Base-by-base conservation (phyloP, 1,140 invertebrate genomes). In the Drosophila sturtevanti region DNA sequence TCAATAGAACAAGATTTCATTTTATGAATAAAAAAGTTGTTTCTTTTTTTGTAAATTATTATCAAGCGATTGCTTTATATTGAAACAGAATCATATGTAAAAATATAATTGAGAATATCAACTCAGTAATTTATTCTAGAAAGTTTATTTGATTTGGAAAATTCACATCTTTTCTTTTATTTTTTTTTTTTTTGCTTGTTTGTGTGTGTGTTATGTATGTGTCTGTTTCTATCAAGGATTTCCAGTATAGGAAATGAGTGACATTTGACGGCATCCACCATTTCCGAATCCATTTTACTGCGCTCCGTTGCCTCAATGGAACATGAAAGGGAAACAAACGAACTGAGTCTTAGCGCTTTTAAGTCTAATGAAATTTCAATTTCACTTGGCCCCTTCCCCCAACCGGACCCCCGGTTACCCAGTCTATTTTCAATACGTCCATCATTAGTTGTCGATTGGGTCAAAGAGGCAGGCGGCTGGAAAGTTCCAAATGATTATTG, bases 301-400 rank as follows among this genome's bases (percentile, higher is more conserved):
- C 16, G 41, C 41, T 21, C n/a, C 14, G 41, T 12, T 44, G 41
- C 14, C 16, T 44, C 6, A 5, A 18, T 10, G 41, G 7, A 61
- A 71, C 63, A 71, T 66, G 63, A 71, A 66, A 71, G 63, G 44
- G 68, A 31, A 31, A 31, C 27, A 31, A 31, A 31, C 27, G 27
- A 31, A 31, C 27, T 31, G 27, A 71, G 44, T 68, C 63, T 67
- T 38, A 38, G 12, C 41, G 16, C 41, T 48, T 48, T 48, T 48
- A 48, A 18, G 41, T 11, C 41, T 48, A 65, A 67, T 62, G 60
- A 74, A 60, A 63, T 67, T 63, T 67, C 59, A 35, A 16, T 54
- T 44, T 38, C 10, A 16, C 10, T 31, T 31, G 5, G 3, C 21
- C 38, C 16, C n/a, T 18, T 21, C 41, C 6, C 14, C 14, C 6